Evolutionary conservation across 1,140 invertebrate species (phyloP), one percentile per base, ranked within the genome.

Genomic region (Cherax destructor): DNA sequence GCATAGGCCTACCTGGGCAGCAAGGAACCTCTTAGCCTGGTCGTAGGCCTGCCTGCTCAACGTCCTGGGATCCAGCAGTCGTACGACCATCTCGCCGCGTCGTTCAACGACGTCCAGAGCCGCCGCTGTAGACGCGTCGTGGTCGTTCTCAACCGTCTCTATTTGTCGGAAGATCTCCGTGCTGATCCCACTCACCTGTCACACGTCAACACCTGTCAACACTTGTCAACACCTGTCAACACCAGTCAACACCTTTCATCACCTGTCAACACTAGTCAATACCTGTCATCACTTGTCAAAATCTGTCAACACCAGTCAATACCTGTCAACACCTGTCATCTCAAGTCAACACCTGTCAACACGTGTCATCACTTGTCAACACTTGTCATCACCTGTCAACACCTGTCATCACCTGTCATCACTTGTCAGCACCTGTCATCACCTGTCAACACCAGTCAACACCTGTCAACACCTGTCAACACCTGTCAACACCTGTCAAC

Each of bases 121-220:
- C 65, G 97, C 97, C 81, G 98, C 97, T 92, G 97, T 98, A 88
- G 97, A 97, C 77, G 97, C 97, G 95, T 98, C 98, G 95, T 98
- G 97, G 95, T 98, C 98, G 95, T 98, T 98, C 95, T 99, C 98
- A 92, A 99, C 97, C 92, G 97, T 97, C 95, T 99, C 98, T 95
- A 99, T 97, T 96, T 99, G 98, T 93, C 98, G 97, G 95, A 99
- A 99, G 95, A 99, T 98, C 95, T 99, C 98, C 93, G 97, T 97
- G 94, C 97, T 98, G 93, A 99, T 98, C 93, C 98, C 98, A 94
- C 97, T 98, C 93, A 98, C 97, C 97, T 98, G 95, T 95, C n/a
- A n/a, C n/a, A n/a, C n/a, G n/a, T n/a, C 95, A 92, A 69, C 61
- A n/a, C 4, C 11, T 5, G 52, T 56, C 52, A 56, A 13, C 52